These are phyloP conservation scores for Galbula dea DNA, from an alignment of 2,113 vertebrate genomes.

Conservation along the genomic window DNA sequence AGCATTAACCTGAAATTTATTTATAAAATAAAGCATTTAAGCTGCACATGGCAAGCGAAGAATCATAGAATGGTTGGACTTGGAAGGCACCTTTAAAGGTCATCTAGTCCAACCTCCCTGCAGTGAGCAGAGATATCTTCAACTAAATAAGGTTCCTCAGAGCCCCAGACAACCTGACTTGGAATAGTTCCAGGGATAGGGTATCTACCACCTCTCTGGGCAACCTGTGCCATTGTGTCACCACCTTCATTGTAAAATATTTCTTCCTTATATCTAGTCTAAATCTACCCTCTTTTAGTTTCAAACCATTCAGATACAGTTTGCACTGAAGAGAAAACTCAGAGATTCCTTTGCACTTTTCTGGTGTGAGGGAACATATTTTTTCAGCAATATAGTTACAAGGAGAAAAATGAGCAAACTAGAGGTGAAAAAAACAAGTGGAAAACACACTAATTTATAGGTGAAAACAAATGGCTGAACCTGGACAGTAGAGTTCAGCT, in stretches of 20 bases:
- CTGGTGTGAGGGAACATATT: background rate
- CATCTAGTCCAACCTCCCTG: no score
- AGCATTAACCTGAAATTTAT: background rate
- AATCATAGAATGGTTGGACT: background rate
- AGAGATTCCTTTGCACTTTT: background rate
- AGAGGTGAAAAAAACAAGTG: background rate
- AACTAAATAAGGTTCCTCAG: no score
- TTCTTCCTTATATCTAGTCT: background rate
- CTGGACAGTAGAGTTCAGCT: background rate
- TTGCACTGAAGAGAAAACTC: background rate
- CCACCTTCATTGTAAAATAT: background rate
- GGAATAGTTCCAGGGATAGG: no score
- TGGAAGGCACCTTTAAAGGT: no score
- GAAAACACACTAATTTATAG: background rate
- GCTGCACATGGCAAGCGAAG: background rate
- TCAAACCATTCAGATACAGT: background rate
- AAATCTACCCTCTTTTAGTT: background rate
- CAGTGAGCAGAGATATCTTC: no score
- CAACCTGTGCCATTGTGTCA: no score
- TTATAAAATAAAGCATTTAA: background rate
- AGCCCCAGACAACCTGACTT: no score
- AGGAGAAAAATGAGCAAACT: background rate
- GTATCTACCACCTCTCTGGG: no score
- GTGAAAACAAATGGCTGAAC: background rate
- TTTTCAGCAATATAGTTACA: background rate